A percentile compares a stretch with the other conserved stretches of the same genome.
phyloP scores from a whole-genome alignment of 2,797 vertebrate species.

The Lycodopsis pacificus region DNA sequence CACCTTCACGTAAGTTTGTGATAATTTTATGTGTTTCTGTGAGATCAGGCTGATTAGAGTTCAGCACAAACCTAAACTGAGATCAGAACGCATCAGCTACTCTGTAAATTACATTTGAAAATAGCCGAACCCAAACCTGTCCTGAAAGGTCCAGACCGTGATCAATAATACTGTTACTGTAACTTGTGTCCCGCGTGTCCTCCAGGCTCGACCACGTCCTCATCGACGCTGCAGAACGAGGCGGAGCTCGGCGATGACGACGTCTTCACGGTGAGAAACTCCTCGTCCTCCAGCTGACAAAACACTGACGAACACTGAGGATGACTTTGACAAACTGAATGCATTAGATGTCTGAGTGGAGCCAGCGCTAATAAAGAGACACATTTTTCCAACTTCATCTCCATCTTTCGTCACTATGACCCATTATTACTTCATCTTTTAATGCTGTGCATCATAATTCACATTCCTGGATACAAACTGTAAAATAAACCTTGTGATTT shows the following conservation, averaged over 20 bases:
- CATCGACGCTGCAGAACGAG: conserved; percentile 96
- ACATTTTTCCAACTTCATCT: not conserved
- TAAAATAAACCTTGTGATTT: not conserved
- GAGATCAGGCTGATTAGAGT: too few species aligned
- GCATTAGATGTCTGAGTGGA: not conserved
- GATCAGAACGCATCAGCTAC: too few species aligned
- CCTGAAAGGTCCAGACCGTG: too few species aligned
- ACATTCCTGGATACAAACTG: not conserved
- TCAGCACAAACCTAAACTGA: too few species aligned
- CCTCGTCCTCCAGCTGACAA: not conserved
- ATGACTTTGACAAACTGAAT: not conserved
- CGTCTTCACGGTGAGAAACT: conserved; percentile 93
- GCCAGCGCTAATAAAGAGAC: not conserved
- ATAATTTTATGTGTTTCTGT: too few species aligned
- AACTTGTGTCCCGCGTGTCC: not conserved
- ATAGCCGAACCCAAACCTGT: too few species aligned
- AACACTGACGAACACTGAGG: not conserved
- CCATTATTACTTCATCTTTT: not conserved
- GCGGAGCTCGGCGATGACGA: conserved; percentile 96
- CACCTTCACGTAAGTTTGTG: too few species aligned
- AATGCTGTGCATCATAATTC: not conserved
- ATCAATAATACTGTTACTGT: not conserved
- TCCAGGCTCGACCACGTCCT: conserved; percentile 96
- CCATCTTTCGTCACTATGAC: not conserved
- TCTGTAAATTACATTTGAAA: too few species aligned